phyloP scores from a whole-genome alignment of 2,113 vertebrate genomes.

The Hyperoodon ampullatus region DNA sequence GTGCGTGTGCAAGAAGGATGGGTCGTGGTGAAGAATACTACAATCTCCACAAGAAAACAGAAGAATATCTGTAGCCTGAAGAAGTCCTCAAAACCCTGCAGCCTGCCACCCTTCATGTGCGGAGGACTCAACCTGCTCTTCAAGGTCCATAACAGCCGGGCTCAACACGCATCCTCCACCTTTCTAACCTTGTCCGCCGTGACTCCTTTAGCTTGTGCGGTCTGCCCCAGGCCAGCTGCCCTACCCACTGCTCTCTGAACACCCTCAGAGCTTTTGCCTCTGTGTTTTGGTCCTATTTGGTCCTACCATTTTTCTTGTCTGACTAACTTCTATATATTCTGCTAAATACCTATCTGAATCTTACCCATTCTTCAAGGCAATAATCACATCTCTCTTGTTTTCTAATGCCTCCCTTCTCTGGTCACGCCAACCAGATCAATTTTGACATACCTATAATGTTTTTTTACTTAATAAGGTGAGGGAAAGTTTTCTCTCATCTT shows the following conservation, averaged over 20 bases:
- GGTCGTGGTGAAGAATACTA: neutral
- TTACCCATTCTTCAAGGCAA: neutral
- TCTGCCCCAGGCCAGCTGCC: neutral
- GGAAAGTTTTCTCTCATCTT: neutral
- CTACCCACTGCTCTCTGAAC: neutral
- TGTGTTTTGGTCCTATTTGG: neutral
- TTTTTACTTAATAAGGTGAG: neutral
- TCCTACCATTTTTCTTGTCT: neutral
- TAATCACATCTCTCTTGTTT: neutral
- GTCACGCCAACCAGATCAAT: neutral
- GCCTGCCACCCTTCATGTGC: neutral
- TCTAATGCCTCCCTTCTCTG: neutral
- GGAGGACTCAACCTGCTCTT: neutral
- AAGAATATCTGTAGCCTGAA: neutral
- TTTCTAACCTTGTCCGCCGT: neutral
- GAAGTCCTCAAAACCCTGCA: neutral
- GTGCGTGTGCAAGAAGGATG: neutral
- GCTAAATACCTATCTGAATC: neutral
- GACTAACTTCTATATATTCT: neutral
- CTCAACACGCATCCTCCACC: neutral
- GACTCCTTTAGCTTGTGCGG: rapidly evolving
- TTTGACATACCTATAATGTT: neutral
- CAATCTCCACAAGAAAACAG: neutral
- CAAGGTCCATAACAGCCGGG: neutral
- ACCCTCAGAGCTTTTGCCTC: neutral